A percentile compares a stretch with the other conserved stretches of the same genome.
These are phyloP conservation scores for Microtus ochrogaster DNA, from an alignment of 2,113 vertebrate genomes.

Conservation along the genomic window DNA sequence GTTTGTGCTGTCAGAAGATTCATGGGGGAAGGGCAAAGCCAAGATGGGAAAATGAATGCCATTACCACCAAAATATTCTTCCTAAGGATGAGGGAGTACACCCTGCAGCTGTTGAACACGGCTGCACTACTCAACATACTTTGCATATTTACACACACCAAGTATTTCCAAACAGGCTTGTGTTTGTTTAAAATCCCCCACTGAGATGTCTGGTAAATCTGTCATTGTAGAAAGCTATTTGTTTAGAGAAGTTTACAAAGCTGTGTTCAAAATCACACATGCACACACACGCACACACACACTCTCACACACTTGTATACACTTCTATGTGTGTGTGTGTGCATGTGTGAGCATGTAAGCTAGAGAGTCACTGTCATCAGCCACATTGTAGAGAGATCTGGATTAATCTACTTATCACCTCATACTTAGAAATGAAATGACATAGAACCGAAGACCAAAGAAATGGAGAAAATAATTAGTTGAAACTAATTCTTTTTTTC, in stretches of 20 bases:
- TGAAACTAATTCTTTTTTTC: not conserved
- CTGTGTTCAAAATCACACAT: slow-evolving; percentile 71
- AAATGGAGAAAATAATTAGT: not conserved
- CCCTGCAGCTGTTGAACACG: slow-evolving; percentile 84
- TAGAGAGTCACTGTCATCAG: not conserved
- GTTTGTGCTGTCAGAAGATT: slow-evolving; percentile 46
- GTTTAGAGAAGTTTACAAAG: slow-evolving; percentile 71
- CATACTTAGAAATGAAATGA: not conserved
- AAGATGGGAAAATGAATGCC: slow-evolving; percentile 75
- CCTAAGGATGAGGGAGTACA: slow-evolving; percentile 78
- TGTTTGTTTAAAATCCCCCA: slow-evolving; percentile 87
- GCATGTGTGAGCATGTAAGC: not conserved
- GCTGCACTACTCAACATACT: slow-evolving; percentile 84
- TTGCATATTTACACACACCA: slow-evolving; percentile 88
- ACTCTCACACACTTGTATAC: too few species aligned
- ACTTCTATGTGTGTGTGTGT: too few species aligned
- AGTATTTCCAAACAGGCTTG: slow-evolving; percentile 86
- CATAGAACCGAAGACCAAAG: not conserved
- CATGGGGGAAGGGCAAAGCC: not conserved
- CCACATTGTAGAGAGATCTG: not conserved
- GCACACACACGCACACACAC: too few species aligned
- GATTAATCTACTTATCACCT: not conserved
- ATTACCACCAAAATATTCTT: slow-evolving; percentile 79
- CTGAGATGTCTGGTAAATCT: slow-evolving; percentile 80
- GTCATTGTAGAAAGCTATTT: slow-evolving; percentile 81